phyloP scores from a whole-genome alignment of 1,140 invertebrate genomes.

The Drosophila erecta region DNA sequence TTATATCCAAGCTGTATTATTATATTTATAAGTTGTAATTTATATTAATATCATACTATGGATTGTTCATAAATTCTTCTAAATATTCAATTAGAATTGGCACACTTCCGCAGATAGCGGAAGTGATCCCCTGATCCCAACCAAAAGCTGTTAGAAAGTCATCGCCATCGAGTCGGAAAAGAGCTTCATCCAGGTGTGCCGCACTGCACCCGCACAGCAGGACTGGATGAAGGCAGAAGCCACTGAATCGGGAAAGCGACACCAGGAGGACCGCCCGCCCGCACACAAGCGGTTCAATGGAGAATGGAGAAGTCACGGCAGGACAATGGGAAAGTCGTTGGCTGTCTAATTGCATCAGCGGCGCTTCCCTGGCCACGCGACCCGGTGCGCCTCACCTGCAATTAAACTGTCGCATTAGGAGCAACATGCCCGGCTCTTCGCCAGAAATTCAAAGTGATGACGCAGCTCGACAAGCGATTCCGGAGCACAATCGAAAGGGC shows the following conservation, averaged over 20 bases:
- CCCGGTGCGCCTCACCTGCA: constrained; percentile 74
- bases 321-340: constrained; percentile 78
- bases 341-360: constrained; percentile 76
- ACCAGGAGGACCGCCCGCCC: not conserved
- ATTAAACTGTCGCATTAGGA: constrained; percentile 83
- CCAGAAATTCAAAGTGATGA: constrained; percentile 62
- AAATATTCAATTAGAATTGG: not conserved
- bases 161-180: constrained; percentile 20
- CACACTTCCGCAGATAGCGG: not conserved
- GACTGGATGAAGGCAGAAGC: constrained; percentile 17
- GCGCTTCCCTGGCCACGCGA: constrained; percentile 66
- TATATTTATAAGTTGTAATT: not conserved
- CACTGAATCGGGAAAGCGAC: constrained; percentile 4
- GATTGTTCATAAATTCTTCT: no score
- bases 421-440: constrained; percentile 21
- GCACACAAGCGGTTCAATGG: constrained; percentile 23
- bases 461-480: constrained; percentile 75
- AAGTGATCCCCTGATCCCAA: not conserved
- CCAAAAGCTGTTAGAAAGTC: constrained; percentile 30
- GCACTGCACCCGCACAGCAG: constrained; percentile 41
- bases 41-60: no score
- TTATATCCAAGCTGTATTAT: not conserved
- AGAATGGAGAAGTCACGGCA: constrained; percentile 63
- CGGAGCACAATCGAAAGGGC: constrained; percentile 44
- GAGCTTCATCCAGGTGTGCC: constrained; percentile 39